A percentile compares a stretch with the other conserved stretches of the same genome.
phyloP scores from a whole-genome alignment of 2,888 invertebrate genomes.

The Caenorhabditis sp. region DNA sequence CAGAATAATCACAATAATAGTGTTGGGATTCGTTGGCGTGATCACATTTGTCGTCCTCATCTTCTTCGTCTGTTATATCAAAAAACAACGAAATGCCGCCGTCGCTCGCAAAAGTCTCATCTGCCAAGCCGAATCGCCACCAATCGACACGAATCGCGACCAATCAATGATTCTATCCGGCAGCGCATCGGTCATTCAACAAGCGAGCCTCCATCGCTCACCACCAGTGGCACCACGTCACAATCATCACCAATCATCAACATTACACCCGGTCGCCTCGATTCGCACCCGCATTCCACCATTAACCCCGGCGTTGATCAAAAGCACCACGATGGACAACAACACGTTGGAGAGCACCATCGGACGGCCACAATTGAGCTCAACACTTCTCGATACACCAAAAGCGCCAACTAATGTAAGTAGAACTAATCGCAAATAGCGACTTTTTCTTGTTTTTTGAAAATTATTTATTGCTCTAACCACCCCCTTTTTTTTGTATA shows the following conservation, averaged over 20 bases:
- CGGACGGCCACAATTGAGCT: conserved; percentile 34
- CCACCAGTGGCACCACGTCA: background rate
- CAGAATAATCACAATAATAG: conserved; percentile 60
- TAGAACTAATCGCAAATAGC: background rate
- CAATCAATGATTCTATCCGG: background rate
- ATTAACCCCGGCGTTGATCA: background rate
- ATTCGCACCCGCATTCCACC: background rate
- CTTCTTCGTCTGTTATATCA: conserved; percentile 75
- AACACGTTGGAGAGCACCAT: conserved; percentile 26
- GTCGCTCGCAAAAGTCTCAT: background rate
- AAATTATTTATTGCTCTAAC: too few species aligned
- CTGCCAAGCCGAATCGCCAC: background rate
- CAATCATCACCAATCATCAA: too few species aligned
- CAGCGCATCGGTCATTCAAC: background rate
- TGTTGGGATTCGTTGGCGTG: conserved; percentile 59
- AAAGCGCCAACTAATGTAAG: background rate
- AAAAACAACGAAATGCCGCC: conserved; percentile 26
- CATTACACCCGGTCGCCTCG: background rate
- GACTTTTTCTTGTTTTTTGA: background rate
- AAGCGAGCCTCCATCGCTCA: background rate
- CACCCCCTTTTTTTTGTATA: background rate
- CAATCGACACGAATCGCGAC: conserved; percentile 3
- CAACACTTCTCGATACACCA: conserved; percentile 37
- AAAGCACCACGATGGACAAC: conserved; percentile 19
- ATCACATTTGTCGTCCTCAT: conserved; percentile 59